phyloP scores from a whole-genome alignment of 1,140 invertebrate genomes.

The Leptinotarsa undecemlineata region DNA sequence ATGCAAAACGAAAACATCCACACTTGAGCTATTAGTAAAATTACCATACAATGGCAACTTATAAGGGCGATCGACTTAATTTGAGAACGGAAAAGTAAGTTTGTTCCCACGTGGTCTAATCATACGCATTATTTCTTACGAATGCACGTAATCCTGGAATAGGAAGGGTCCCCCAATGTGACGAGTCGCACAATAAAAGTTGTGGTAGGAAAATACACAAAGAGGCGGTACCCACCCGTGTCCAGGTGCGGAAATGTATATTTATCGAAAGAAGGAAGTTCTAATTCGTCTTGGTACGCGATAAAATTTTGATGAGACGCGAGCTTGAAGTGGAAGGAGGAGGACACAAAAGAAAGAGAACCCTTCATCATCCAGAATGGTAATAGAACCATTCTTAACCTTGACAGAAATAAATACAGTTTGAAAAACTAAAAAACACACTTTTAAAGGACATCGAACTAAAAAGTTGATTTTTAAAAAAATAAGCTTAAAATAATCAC shows the following conservation, averaged over 20 bases:
- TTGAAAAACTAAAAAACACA: too few species aligned
- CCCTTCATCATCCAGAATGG: too few species aligned
- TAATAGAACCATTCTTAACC: background rate
- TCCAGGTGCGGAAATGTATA: constrained; percentile 14
- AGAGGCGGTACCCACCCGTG: background rate
- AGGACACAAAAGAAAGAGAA: too few species aligned
- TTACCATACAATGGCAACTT: too few species aligned
- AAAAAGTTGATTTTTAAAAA: background rate
- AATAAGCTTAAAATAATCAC: background rate
- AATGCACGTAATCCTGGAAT: constrained; percentile 17
- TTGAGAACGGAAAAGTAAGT: constrained; percentile 12
- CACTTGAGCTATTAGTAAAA: too few species aligned
- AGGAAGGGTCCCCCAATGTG: background rate
- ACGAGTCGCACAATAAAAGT: background rate
- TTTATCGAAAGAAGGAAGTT: constrained; percentile 13
- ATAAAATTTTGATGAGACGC: background rate
- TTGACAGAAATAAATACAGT: background rate
- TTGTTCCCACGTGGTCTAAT: constrained; percentile 10
- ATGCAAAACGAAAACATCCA: too few species aligned
- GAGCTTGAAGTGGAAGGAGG: background rate
- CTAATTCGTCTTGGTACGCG: constrained; percentile 12
- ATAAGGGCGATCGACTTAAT: background rate
- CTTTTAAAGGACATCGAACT: too few species aligned
- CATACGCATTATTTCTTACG: constrained; percentile 1
- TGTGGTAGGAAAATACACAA: background rate